These are phyloP conservation scores for Tetrao urogallus DNA, from an alignment of 2,113 vertebrate genomes.

Conservation along the genomic window DNA sequence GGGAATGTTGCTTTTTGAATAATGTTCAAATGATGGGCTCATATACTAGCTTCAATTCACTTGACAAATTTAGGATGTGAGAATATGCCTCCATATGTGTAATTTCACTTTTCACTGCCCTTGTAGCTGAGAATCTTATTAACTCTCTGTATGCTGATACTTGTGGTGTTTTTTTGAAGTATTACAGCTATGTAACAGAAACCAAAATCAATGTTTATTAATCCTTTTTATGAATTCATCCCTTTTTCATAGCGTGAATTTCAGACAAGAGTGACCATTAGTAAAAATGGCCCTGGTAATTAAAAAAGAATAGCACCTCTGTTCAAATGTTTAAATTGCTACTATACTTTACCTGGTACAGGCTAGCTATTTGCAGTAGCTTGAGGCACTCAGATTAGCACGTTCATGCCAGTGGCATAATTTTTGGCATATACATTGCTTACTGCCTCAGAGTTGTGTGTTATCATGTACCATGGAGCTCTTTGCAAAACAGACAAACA, in stretches of 20 bases:
- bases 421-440: background rate
- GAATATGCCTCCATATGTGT: background rate
- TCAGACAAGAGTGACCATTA: background rate
- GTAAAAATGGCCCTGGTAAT: background rate
- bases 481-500: slow-evolving; percentile 43
- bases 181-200: background rate
- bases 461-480: background rate
- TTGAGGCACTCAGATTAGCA: background rate
- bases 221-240: background rate
- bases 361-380: background rate
- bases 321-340: background rate
- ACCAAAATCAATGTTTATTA: background rate
- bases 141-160: background rate
- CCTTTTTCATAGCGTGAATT: background rate
- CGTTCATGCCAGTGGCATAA: background rate
- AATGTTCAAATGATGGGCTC: background rate
- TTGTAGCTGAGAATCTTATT: background rate
- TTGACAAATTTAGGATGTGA: background rate
- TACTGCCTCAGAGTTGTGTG: background rate
- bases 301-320: background rate
- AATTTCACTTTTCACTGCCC: background rate
- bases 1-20: background rate
- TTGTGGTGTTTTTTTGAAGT: background rate
- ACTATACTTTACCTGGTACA: background rate
- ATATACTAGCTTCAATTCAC: background rate